Evolutionary conservation across 2,113 vertebrate genomes (phyloP), one percentile per base, ranked within the genome.

Genomic region (Aspidoscelis tigris): DNA sequence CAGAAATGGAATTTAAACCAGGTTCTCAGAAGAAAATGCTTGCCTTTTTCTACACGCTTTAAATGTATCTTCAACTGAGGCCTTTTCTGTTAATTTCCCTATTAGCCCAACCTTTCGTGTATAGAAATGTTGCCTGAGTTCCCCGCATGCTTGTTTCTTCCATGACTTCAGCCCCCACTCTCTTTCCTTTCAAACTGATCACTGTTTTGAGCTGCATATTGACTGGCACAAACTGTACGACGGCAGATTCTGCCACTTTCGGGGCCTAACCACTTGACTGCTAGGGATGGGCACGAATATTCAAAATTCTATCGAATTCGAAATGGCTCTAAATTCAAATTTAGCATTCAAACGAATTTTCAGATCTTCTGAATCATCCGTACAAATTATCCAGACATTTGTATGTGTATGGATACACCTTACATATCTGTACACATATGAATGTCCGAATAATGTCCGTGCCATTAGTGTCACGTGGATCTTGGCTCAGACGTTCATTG

Each of bases 181-280:
- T 91, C 92, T 93, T 33, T 93, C 89, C 91, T 93, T 93, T 89
- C 90, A 93, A 93, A 94, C 92, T 92, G 92, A 88, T 93, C 89
- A 90, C 89, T 92, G 93, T 86, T 89, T 92, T 89, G 92, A 92
- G 90, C 89, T 93, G 91, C 89, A 92, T 90, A 89, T 41, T 90
- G 91, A 91, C 90, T 33, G 33, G 33, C 47, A 50, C 8, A 6
- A 50, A 50, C 47, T 9, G 8, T 50, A 50, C 8, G 47, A 50
- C 8, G 47, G 47, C 2, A 50, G 47, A 50, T 50, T 9, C 47
- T 50, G 47, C 47, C 8, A 9, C 47, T 50, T 50, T 50, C 2
- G 8, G 47, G 2, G 8, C 47, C 47, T 50, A 50, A 50, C 5
- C 47, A 50, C 47, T 50, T 50, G 47, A 50, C 47, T 50, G 33